Conservation (phyloP, 2,888 invertebrate genomes). For the Tipula vernalis region DNA sequence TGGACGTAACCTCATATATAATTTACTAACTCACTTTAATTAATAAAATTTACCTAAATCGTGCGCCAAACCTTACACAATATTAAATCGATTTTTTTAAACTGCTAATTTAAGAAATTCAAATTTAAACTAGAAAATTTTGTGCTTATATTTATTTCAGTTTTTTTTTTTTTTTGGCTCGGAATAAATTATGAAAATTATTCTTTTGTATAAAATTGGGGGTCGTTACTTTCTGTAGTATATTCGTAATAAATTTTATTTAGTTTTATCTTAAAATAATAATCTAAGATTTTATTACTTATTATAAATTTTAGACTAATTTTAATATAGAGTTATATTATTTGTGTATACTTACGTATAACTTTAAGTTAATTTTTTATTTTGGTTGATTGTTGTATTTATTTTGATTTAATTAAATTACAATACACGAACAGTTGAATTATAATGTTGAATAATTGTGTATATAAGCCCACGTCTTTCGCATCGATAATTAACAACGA, state of each 20-base stretch:
- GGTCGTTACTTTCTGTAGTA: neutral
- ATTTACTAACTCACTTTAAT: too few relatives aligned
- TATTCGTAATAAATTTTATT: neutral
- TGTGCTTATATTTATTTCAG: neutral
- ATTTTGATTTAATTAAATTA: neutral
- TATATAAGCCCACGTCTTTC: neutral
- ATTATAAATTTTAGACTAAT: neutral
- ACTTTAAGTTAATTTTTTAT: neutral
- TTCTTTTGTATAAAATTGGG: neutral
- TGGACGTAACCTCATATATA: too few relatives aligned
- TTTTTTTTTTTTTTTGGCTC: neutral
- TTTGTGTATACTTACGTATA: neutral
- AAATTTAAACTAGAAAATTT: neutral
- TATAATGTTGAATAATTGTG: neutral
- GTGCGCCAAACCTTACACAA: too few relatives aligned
- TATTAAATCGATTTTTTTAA: neutral
- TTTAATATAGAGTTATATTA: neutral
- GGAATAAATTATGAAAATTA: neutral
- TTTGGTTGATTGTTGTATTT: neutral
- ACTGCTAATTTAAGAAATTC: neutral
- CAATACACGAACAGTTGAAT: neutral
- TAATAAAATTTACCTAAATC: too few relatives aligned
- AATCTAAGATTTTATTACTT: neutral
- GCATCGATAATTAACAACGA: too few relatives aligned
- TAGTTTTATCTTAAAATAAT: neutral